Base-by-base conservation (phyloP, 2,113 vertebrate species). In the Paramormyrops kingsleyae region DNA sequence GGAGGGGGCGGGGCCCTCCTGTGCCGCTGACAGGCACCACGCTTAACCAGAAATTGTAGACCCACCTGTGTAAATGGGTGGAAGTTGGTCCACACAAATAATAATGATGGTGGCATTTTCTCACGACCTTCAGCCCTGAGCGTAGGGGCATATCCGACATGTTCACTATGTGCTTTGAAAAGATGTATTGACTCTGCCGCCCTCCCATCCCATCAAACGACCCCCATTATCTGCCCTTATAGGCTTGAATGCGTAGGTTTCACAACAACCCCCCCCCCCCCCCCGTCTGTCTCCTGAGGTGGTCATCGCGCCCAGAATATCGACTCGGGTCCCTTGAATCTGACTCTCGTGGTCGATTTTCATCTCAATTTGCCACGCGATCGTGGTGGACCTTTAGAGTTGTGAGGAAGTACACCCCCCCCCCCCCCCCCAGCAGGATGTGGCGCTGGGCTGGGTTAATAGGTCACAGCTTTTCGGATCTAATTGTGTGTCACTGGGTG, bases 321-420 rank as follows among this genome's bases (percentile, higher is more conserved):
- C 88, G 88, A 92, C 92, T 90, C 83, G 56, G 46, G 27, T 83
- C 66, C 62, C 89, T 93, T 88, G 87, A 88, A 86, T 88, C 35
- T 31, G 87, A 47, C 66, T 21, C 90, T 90, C 50, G 47, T 91
- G 91, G 94, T 47, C 91, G 95, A 92, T 95, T 93, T 94, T 87
- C 84, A 89, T 92, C 93, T 93, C 91, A 93, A 91, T 94, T 95
- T 95, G 93, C 92, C 92, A 88, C 93, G 91, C 94, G 94, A 95
- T 95, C 93, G 93, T 93, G 94, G 93, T 93, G 91, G 93, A 93
- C 94, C 94, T 95, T 94, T 91, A 88, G 90, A 35, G 88, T 92
- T 89, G 87, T 93, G 92, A 93, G 91, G 90, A 91, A 93, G 87
- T 87, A 91, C 93, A 91, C n/a, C 27, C 70, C 35, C 24, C 21